Conservation (phyloP, 2,888 invertebrate species). For the Salpingus planirostris region DNA sequence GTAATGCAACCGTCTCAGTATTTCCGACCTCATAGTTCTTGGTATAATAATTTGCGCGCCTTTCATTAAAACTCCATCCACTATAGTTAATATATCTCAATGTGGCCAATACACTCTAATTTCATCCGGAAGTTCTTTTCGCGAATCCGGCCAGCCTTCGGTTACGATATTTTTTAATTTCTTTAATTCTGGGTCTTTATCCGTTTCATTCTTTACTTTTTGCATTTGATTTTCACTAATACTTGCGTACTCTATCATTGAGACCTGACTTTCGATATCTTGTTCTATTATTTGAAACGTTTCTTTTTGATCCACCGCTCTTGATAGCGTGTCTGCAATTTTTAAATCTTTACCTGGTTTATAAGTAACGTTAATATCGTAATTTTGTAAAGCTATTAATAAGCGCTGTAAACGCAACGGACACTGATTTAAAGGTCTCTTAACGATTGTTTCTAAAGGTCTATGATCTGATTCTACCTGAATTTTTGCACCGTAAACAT, state of each 20-base stretch:
- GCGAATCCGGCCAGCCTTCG: neutral
- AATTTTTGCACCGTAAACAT: conserved; percentile 17
- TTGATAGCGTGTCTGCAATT: neutral
- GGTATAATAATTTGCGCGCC: neutral
- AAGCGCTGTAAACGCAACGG: conserved; percentile 9
- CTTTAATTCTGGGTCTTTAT: neutral
- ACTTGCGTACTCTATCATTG: neutral
- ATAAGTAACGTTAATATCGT: conserved; percentile 4
- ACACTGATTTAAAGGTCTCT: conserved; percentile 14
- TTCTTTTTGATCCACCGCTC: neutral
- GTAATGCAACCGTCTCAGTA: neutral
- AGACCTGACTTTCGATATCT: neutral
- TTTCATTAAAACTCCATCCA: no score
- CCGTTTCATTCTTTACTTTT: neutral
- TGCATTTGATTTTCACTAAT: neutral
- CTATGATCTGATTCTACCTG: conserved; percentile 23
- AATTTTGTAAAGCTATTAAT: conserved; percentile 8
- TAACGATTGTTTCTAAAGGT: conserved; percentile 20
- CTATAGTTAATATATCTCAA: neutral
- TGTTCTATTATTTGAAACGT: neutral
- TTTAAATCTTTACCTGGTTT: neutral
- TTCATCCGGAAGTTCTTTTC: neutral
- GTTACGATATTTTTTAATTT: neutral
- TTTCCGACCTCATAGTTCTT: neutral
- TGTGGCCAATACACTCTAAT: neutral